Conservation (phyloP, 1,140 invertebrate genomes). For the Camponotus floridanus region DNA sequence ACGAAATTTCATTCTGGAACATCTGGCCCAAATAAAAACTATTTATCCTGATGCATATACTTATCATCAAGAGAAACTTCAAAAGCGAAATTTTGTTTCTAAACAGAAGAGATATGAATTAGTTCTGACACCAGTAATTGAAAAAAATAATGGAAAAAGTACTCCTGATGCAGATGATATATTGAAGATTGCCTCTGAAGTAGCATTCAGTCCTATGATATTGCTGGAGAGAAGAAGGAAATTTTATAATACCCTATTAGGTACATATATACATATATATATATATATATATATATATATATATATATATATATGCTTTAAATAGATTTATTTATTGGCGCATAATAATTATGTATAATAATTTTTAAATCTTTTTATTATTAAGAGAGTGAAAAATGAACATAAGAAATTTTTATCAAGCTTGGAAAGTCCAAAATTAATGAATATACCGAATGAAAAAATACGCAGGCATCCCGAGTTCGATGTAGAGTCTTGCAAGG, state of each 20-base stretch:
- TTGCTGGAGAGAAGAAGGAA: constrained; percentile 89
- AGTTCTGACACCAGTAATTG: constrained; percentile 88
- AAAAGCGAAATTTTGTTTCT: constrained; percentile 86
- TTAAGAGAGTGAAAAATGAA: constrained; percentile 90
- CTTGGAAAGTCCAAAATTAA: constrained; percentile 89
- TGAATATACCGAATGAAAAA: constrained; percentile 90
- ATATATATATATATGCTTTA: too few relatives aligned
- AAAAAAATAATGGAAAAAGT: constrained; percentile 85
- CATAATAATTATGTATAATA: not conserved
- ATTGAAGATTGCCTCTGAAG: constrained; percentile 75
- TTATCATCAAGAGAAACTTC: constrained; percentile 92
- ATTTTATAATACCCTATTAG: constrained; percentile 89
- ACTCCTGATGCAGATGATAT: constrained; percentile 79
- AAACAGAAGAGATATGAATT: constrained; percentile 91
- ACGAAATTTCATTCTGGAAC: constrained; percentile 92
- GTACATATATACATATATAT: constrained; percentile 62
- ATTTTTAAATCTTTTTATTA: constrained; percentile 60
- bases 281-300: too few relatives aligned
- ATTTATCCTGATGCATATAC: constrained; percentile 93
- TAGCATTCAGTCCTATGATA: constrained; percentile 88
- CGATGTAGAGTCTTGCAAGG: constrained; percentile 92
- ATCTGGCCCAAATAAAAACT: constrained; percentile 95
- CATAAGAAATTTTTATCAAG: constrained; percentile 92
- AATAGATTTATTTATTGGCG: not conserved
- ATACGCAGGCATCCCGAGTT: constrained; percentile 97